Base-by-base conservation (phyloP, 2,797 vertebrate species). In the Pangasius krempfi region DNA sequence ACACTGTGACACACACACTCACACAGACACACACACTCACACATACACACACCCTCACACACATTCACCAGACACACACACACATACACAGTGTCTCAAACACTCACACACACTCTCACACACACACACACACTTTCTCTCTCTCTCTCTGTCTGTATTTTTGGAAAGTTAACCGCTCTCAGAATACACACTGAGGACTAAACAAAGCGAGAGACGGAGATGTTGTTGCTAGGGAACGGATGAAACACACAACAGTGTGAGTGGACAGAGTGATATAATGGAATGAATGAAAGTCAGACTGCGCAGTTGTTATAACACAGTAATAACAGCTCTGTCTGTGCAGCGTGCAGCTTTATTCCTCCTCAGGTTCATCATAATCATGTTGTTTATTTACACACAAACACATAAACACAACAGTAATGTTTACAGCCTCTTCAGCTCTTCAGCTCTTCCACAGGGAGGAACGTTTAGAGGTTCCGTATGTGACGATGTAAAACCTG, bases 241-340 rank as follows among this genome's bases (percentile, higher is more conserved):
- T 83, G 81, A 83, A 83, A 83, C 60, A 83, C 56, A 83, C 81
- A 83, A 83, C 81, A 83, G 37, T 83, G 60, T 30, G 56, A 83
- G 81, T 50, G 81, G 66, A 66, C 81, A 64, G 81, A 83, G 40
- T 83, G 81, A 83, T 83, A 83, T 83, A 83, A 83, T 83, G 81
- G 81, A 83, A 83, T 83, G 81, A 66, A 83, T 83, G 81, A 83
- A 83, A 83, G 81, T n/a, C 80, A 83, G 81, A 27, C 47, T 83
- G 58, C 20, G 60, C 40, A 64, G 81, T 83, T 83, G 81, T 66
- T 83, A 50, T 83, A 66, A 50, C 81, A 66, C 22, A 62, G 81
- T 66, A 66, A 83, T 47, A 83, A 66, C 81, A 66, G 60, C 40
- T 66, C 6, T 47, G 80, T 83, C 58, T 64, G 40, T n/a, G 27